These are phyloP conservation scores for Leptinotarsa undecemlineata DNA, from an alignment of 1,140 invertebrate genomes.

Conservation along the genomic window DNA sequence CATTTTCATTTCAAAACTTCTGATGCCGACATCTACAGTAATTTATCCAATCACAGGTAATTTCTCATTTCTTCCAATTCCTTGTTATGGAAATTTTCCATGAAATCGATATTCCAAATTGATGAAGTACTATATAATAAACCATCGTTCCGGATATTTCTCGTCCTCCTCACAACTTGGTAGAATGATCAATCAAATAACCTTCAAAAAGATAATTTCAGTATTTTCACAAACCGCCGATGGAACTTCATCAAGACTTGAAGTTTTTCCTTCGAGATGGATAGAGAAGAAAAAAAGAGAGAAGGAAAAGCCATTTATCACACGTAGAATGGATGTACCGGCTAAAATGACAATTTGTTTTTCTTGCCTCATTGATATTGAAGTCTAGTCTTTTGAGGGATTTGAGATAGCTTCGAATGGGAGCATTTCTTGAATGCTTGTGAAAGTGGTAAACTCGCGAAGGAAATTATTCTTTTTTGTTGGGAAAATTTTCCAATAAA, in stretches of 20 bases:
- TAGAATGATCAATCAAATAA: slow-evolving; percentile 23
- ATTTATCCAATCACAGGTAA: no score
- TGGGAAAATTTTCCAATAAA: not conserved
- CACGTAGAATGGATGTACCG: slow-evolving; percentile 34
- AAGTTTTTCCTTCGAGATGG: not conserved
- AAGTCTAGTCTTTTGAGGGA: slow-evolving; percentile 28
- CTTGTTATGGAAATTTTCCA: not conserved
- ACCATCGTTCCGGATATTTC: no score
- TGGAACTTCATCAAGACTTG: slow-evolving; percentile 20
- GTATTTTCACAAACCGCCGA: slow-evolving; percentile 14
- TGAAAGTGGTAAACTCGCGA: not conserved
- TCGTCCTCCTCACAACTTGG: slow-evolving; percentile 2
- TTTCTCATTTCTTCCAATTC: no score
- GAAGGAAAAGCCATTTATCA: slow-evolving; percentile 34
- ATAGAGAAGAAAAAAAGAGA: not conserved
- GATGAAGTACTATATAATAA: not conserved
- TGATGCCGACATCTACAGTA: no score
- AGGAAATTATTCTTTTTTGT: not conserved
- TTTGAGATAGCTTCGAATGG: slow-evolving; percentile 11
- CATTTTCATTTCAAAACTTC: no score
- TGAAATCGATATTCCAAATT: not conserved
- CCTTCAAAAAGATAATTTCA: slow-evolving; percentile 22
- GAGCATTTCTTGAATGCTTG: not conserved
- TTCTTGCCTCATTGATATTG: slow-evolving; percentile 43
- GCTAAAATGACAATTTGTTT: slow-evolving; percentile 46